Conservation (phyloP, 2,113 vertebrate species). For the Ovis aries region DNA sequence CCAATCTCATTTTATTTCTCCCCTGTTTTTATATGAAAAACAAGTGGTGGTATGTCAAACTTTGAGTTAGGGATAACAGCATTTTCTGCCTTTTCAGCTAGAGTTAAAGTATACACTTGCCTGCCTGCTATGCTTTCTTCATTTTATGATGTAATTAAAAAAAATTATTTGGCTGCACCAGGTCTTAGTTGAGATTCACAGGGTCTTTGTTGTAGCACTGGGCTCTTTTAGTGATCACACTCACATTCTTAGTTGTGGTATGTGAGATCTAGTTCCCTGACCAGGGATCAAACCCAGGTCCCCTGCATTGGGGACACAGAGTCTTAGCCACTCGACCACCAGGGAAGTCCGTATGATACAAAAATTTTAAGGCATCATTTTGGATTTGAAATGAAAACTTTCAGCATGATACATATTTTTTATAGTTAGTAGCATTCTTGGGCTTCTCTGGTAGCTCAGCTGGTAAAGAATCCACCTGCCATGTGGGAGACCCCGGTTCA, state of each 20-base stretch:
- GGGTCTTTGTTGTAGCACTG: neutral
- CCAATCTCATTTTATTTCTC: neutral
- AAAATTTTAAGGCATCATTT: neutral
- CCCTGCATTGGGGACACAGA: neutral
- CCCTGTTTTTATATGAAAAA: neutral
- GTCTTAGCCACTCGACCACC: neutral
- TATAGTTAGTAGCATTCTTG: neutral
- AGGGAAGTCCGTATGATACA: neutral
- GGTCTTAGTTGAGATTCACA: neutral
- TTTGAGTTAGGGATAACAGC: neutral
- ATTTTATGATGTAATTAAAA: neutral
- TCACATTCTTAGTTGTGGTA: neutral
- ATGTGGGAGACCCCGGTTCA: neutral
- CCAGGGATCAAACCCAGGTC: neutral
- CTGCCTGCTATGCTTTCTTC: neutral
- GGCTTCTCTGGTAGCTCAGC: neutral
- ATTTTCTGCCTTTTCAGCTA: neutral
- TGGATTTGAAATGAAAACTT: neutral
- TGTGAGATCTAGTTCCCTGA: neutral
- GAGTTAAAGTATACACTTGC: neutral
- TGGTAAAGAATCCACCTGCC: neutral
- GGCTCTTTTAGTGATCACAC: neutral
- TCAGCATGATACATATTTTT: neutral
- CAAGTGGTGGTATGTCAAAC: neutral
- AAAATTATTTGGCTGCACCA: neutral